Evolutionary conservation across 2,888 invertebrate genomes (phyloP).

Genomic region (Gonocerus acuteangulatus): DNA sequence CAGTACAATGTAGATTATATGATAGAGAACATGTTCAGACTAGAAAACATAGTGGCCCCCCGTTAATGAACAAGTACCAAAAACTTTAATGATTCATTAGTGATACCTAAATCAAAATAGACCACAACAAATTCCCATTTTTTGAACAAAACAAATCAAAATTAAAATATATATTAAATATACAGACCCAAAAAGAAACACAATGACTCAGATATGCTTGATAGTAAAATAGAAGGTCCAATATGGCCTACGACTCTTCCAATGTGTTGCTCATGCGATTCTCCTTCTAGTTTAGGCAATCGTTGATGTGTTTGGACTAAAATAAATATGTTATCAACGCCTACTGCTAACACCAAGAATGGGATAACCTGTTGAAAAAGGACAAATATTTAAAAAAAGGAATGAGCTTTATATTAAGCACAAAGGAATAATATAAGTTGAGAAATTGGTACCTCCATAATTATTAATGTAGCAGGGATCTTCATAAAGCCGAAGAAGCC

Average conservation of each 20-base stretch:
- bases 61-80: no score
- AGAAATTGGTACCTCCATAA: constrained; percentile 75
- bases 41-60: no score
- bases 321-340: constrained; percentile 98
- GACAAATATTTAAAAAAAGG: no score
- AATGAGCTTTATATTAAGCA: no score
- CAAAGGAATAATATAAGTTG: no score
- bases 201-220: constrained; percentile 86
- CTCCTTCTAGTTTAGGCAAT: constrained; percentile 66
- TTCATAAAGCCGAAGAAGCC: constrained; percentile 87
- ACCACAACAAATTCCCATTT: no score
- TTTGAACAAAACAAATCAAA: no score
- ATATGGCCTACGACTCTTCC: constrained; percentile 86
- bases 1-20: no score
- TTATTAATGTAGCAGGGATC: constrained; percentile 88
- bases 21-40: no score
- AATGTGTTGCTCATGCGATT: constrained; percentile 77
- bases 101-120: no score
- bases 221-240: constrained; percentile 93
- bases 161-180: background rate
- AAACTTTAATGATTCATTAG: no score
- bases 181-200: constrained; percentile 80
- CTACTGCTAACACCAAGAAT: constrained; percentile 94
- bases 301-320: constrained; percentile 90
- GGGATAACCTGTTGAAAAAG: constrained; percentile 63